Conservation (phyloP, 2,888 invertebrate species). For the Drosophila ustulata region DNA sequence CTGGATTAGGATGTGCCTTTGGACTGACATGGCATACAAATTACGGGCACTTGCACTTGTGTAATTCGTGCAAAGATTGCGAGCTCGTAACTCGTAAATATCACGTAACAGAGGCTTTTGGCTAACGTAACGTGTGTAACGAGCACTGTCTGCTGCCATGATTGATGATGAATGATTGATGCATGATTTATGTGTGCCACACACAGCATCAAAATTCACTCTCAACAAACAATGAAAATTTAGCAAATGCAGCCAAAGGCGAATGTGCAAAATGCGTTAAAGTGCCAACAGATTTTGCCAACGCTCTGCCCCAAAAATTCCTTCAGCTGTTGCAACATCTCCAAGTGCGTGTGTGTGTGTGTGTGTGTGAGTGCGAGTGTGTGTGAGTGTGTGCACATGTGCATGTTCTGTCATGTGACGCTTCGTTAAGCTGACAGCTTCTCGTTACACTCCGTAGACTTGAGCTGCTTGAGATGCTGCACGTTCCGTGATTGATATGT, state of each 20-base stretch:
- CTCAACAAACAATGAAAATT: constrained; percentile 4
- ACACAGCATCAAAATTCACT: constrained; percentile 25
- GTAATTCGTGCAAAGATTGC: constrained; percentile 32
- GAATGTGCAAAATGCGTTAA: constrained; percentile 55
- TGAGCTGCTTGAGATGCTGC: constrained; percentile 17
- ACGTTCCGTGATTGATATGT: constrained; percentile 15
- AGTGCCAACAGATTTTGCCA: constrained; percentile 58
- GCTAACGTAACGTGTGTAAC: neutral
- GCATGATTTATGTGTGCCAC: constrained; percentile 50
- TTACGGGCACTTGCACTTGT: constrained; percentile 45
- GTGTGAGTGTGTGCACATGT: constrained; percentile 34
- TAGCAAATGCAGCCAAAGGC: constrained; percentile 43
- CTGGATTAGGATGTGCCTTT: constrained; percentile 30
- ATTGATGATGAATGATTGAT: constrained; percentile 79
- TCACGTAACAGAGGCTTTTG: constrained; percentile 33
- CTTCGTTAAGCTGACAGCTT: constrained; percentile 69
- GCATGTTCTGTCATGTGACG: constrained; percentile 57
- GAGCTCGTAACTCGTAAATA: constrained; percentile 41
- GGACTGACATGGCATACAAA: constrained; percentile 54
- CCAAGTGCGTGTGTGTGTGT: neutral
- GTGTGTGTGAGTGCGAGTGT: constrained; percentile 5
- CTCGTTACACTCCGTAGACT: constrained; percentile 45
- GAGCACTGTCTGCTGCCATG: constrained; percentile 32
- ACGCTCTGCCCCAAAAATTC: constrained; percentile 30
- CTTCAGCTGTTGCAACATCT: constrained; percentile 34